A percentile compares a stretch with the other conserved stretches of the same genome.
phyloP scores from a whole-genome alignment of 2,113 vertebrate species.

The Crotalus helleri region DNA sequence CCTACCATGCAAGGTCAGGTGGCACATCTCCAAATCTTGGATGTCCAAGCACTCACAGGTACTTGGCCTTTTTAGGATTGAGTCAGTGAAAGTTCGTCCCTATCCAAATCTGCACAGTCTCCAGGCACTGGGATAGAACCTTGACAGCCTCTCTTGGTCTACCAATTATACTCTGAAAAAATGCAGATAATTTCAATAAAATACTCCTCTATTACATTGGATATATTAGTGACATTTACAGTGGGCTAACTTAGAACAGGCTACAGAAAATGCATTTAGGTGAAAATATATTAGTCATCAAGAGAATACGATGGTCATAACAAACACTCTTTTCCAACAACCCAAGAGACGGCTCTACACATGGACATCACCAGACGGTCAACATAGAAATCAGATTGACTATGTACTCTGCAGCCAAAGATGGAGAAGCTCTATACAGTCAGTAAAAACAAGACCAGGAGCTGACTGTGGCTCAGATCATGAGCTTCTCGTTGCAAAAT shows the following conservation, averaged over 20 bases:
- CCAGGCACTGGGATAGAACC: not conserved
- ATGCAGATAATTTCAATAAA: not conserved
- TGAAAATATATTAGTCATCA: not conserved
- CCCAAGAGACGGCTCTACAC: too few relatives aligned
- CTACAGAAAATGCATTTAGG: not conserved
- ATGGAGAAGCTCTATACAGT: too few relatives aligned
- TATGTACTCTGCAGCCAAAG: too few relatives aligned
- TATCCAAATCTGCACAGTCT: not conserved
- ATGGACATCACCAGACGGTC: too few relatives aligned
- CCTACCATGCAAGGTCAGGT: not conserved
- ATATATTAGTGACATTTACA: not conserved
- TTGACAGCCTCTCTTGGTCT: not conserved
- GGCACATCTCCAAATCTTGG: not conserved
- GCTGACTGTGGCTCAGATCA: too few relatives aligned
- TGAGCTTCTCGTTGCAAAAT: too few relatives aligned
- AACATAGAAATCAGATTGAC: too few relatives aligned
- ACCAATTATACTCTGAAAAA: not conserved
- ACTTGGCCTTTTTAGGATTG: not conserved
- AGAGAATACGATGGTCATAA: too few relatives aligned
- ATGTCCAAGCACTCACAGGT: not conserved
- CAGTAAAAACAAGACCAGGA: too few relatives aligned
- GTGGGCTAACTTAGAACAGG: not conserved
- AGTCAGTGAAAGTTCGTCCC: not conserved
- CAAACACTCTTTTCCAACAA: too few relatives aligned
- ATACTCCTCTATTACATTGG: not conserved